Evolutionary conservation across 1,140 invertebrate species (phyloP).

Genomic region (Apis florea): DNA sequence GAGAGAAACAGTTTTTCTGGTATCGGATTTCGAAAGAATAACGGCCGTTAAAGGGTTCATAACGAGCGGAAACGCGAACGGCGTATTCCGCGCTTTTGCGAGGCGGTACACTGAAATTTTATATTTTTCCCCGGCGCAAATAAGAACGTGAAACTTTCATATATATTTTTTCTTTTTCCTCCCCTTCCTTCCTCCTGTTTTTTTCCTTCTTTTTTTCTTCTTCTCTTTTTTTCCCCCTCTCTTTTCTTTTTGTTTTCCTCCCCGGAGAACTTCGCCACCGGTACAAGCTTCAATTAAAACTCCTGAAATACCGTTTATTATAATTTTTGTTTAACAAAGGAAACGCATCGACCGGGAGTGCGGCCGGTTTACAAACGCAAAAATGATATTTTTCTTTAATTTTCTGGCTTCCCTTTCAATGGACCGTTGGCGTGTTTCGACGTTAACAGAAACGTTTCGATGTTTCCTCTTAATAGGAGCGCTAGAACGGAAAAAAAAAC

Average conservation of each 20-base stretch:
- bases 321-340: conserved; percentile 42
- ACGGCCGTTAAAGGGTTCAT: conserved; percentile 57
- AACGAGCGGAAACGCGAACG: conserved; percentile 50
- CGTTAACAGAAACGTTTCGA: conserved; percentile 25
- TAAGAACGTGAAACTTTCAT: conserved; percentile 52
- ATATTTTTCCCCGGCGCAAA: conserved; percentile 59
- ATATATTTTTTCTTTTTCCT: conserved; percentile 26
- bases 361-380: conserved; percentile 21
- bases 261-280: background rate
- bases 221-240: background rate
- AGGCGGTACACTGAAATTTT: conserved; percentile 57
- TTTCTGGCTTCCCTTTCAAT: conserved; percentile 27
- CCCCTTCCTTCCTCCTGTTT: background rate
- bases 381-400: conserved; percentile 44
- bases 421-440: conserved; percentile 7
- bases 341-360: conserved; percentile 11
- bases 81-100: conserved; percentile 55
- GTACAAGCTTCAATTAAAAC: conserved; percentile 47
- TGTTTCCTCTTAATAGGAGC: conserved; percentile 5
- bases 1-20: conserved; percentile 40
- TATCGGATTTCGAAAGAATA: conserved; percentile 59
- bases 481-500: background rate
- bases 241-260: conserved; percentile 30
- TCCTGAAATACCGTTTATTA: conserved; percentile 43
- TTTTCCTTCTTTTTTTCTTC: background rate